Evolutionary conservation across 2,888 invertebrate genomes (phyloP).

Genomic region (Chaitophorus viminalis): DNA sequence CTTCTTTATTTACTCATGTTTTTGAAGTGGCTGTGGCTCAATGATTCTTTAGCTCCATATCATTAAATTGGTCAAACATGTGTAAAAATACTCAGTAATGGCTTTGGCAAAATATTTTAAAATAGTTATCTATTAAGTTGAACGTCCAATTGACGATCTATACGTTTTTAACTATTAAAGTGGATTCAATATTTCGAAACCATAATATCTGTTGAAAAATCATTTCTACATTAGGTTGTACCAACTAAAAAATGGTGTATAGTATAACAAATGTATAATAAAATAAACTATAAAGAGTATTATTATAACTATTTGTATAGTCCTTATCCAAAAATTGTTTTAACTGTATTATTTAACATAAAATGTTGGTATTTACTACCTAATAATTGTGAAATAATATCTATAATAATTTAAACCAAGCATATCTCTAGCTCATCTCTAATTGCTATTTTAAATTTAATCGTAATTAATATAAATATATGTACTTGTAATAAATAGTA

Average conservation of each 20-base stretch:
- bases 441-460: no score
- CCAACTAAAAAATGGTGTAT: no score
- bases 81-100: not conserved
- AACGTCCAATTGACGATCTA: slow-evolving; percentile 8
- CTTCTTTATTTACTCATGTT: slow-evolving; percentile 31
- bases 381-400: no score
- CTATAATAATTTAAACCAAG: no score
- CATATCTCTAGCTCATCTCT: no score
- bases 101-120: not conserved
- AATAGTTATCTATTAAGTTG: not conserved
- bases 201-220: not conserved
- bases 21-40: not conserved
- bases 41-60: slow-evolving; percentile 12
- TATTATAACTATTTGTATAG: no score
- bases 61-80: slow-evolving; percentile 3
- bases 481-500: not conserved
- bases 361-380: no score
- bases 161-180: not conserved
- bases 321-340: no score
- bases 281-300: no score
- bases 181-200: not conserved
- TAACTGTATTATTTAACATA: no score
- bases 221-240: not conserved
- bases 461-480: no score
- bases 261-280: no score